A percentile compares a stretch with the other conserved stretches of the same genome.
phyloP scores from a whole-genome alignment of 2,113 vertebrate species.

The Corynorhinus townsendii region DNA sequence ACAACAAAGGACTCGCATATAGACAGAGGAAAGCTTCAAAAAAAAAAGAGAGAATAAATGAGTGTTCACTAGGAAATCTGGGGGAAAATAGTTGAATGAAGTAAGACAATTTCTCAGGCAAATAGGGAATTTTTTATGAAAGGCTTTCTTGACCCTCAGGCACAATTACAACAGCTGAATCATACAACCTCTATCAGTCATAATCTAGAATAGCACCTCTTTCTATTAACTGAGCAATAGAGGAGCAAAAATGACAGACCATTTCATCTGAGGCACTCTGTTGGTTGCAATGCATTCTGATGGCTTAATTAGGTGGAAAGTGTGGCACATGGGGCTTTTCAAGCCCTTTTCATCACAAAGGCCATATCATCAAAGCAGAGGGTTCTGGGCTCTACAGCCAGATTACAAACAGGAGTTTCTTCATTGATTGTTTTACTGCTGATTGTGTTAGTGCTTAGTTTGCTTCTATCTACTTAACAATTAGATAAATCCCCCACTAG shows the following conservation, averaged over 20 bases:
- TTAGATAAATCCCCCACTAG: constrained; percentile 71
- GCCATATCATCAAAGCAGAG: constrained; percentile 71
- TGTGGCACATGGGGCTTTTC: constrained; percentile 77
- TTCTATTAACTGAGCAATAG: constrained; percentile 82
- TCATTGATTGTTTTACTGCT: constrained; percentile 67
- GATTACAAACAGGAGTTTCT: constrained; percentile 76
- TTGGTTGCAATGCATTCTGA: constrained; percentile 80
- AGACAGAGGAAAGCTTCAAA: background rate
- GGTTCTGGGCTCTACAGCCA: constrained; percentile 62
- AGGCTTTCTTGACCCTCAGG: constrained; percentile 50
- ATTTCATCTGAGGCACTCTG: constrained; percentile 71
- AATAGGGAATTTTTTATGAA: constrained; percentile 39
- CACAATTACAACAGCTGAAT: constrained; percentile 73
- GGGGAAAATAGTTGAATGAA: constrained; percentile 38
- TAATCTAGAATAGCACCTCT: constrained; percentile 83
- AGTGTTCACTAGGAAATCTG: background rate
- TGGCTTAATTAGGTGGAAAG: constrained; percentile 80
- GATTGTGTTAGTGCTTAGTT: constrained; percentile 61
- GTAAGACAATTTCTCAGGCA: background rate
- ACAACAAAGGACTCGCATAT: background rate
- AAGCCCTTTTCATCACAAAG: constrained; percentile 78
- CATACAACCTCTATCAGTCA: constrained; percentile 81
- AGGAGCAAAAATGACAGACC: constrained; percentile 79
- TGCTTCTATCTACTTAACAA: constrained; percentile 75
- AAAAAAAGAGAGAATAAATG: constrained; percentile 23